phyloP scores from a whole-genome alignment of 37 sponge, comb jelly and placozoan species.

The Ianthella basta region DNA sequence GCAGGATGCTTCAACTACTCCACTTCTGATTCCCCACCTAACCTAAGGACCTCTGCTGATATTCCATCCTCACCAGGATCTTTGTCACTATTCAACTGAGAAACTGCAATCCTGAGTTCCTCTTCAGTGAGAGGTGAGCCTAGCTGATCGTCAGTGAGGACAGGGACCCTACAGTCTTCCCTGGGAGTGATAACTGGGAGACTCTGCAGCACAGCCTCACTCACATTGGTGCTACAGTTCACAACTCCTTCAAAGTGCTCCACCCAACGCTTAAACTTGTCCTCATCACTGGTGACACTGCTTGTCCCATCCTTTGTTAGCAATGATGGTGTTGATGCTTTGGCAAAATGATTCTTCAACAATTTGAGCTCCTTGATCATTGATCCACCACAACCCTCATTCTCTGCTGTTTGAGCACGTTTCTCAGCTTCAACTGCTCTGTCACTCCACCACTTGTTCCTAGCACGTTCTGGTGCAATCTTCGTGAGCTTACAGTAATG shows the following conservation, averaged over 20 bases:
- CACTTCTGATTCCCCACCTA: neutral
- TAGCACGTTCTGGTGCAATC: neutral
- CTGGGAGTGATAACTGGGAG: neutral
- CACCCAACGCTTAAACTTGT: constrained; percentile 13
- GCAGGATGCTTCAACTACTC: constrained; percentile 1
- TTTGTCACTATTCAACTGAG: neutral
- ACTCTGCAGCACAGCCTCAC: neutral
- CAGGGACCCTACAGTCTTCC: neutral
- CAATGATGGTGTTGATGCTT: neutral
- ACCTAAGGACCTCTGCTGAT: constrained; percentile 4
- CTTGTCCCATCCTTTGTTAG: neutral
- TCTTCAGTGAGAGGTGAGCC: constrained; percentile 12
- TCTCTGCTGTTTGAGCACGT: neutral
- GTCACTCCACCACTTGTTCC: constrained; percentile 15
- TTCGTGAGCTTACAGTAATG: neutral
- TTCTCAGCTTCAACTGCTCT: constrained; percentile 14
- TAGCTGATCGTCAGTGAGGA: neutral
- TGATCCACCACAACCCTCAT: neutral
- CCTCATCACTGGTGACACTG: constrained; percentile 4
- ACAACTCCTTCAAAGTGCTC: constrained; percentile 13
- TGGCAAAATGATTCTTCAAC: neutral
- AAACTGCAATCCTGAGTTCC: constrained; percentile 6
- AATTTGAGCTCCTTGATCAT: neutral
- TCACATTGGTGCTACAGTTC: neutral
- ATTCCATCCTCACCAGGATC: constrained; percentile 9